A percentile compares a stretch with the other conserved stretches of the same genome.
Conservation (phyloP, 1,140 invertebrate genomes). For the Achatina immaculata region DNA sequence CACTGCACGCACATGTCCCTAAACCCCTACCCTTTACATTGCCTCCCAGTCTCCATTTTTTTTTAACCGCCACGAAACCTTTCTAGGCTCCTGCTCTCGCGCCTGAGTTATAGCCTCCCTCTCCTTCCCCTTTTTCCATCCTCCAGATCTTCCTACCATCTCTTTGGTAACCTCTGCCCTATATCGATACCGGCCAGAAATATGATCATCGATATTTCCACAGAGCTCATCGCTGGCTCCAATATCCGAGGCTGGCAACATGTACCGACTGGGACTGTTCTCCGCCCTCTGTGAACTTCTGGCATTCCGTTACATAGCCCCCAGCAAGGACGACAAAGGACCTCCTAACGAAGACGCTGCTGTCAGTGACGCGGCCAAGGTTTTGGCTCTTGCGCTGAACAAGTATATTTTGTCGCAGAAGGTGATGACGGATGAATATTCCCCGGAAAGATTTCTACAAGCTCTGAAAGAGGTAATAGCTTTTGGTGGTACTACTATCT, state of each 20-base stretch:
- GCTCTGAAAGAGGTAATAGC: constrained; percentile 49
- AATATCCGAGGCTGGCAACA: constrained; percentile 48
- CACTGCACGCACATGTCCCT: no score
- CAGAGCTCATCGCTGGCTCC: constrained; percentile 48
- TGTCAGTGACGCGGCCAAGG: constrained; percentile 50
- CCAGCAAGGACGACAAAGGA: not conserved
- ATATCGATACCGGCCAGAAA: no score
- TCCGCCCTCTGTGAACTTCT: constrained; percentile 55
- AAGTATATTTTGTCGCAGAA: constrained; percentile 46
- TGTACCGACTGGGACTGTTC: constrained; percentile 57
- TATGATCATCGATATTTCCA: not conserved
- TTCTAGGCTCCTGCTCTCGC: no score
- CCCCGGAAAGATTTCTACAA: constrained; percentile 42
- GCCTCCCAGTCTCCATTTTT: no score
- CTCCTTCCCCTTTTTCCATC: no score
- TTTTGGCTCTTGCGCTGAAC: constrained; percentile 52
- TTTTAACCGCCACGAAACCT: no score
- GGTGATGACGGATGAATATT: constrained; percentile 40
- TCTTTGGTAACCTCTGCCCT: no score
- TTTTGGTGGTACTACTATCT: not conserved
- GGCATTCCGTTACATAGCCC: constrained; percentile 61
- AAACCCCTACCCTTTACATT: no score
- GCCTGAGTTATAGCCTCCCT: no score
- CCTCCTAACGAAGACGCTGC: constrained; percentile 35
- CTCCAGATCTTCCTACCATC: no score